A percentile compares a stretch with the other conserved stretches of the same genome.
phyloP scores from a whole-genome alignment of 2,113 vertebrate genomes.

The Sylvietta virens region DNA sequence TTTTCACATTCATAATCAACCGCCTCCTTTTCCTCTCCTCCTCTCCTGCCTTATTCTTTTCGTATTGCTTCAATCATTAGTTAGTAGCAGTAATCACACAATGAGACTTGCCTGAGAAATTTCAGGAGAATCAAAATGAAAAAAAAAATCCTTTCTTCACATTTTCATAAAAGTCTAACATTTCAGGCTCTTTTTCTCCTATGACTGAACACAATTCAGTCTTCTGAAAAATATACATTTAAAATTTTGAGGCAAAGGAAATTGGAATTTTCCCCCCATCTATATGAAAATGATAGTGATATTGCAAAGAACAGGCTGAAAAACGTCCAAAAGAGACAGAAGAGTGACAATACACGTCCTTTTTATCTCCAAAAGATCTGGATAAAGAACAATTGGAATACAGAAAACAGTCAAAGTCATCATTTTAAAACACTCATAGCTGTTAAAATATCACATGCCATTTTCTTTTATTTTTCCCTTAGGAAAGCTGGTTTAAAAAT shows the following conservation, averaged over 20 bases:
- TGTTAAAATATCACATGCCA: background rate
- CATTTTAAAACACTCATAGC: background rate
- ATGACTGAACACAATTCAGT: background rate
- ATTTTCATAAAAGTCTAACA: background rate
- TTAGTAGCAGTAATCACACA: slow-evolving; percentile 1
- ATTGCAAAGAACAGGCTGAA: background rate
- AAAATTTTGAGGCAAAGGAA: background rate
- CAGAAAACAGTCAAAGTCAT: background rate
- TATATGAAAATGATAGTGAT: background rate
- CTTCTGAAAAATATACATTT: background rate
- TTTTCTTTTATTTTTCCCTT: background rate
- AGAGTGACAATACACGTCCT: background rate
- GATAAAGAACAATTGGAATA: background rate
- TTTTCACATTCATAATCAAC: slow-evolving; percentile 32
- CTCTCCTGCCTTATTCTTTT: slow-evolving; percentile 3
- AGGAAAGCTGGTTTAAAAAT: background rate
- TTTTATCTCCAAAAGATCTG: background rate
- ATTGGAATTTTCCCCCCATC: background rate
- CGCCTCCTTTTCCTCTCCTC: slow-evolving; percentile 6
- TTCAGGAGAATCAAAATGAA: background rate
- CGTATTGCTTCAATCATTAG: background rate
- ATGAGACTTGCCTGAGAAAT: slow-evolving; percentile 2
- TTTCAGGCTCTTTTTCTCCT: background rate
- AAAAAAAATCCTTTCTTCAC: background rate
- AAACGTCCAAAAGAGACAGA: background rate